Evolutionary conservation across 1,140 invertebrate genomes (phyloP).

Genomic region (Drosophila baimaii): DNA sequence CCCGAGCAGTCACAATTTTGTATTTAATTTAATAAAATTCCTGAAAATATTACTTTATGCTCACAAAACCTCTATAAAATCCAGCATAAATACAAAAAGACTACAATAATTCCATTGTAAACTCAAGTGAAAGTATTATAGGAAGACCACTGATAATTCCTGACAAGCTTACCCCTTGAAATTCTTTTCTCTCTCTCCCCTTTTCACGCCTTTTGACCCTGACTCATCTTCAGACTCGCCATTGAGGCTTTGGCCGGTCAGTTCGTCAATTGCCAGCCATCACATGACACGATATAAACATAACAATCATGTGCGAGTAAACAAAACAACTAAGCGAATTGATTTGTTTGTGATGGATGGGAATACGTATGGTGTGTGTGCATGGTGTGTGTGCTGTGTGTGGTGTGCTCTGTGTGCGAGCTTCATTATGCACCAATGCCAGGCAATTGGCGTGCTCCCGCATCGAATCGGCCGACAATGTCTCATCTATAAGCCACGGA

Average conservation of each 20-base stretch:
- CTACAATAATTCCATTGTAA: too few relatives aligned
- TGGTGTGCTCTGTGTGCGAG: conserved; percentile 42
- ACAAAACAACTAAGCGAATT: conserved; percentile 54
- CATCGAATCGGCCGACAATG: conserved; percentile 24
- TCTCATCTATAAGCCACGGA: conserved; percentile 16
- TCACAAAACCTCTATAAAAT: too few relatives aligned
- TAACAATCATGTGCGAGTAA: conserved; percentile 42
- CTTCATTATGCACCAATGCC: conserved; percentile 70
- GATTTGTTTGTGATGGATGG: conserved; percentile 62
- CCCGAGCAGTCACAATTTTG: too few relatives aligned
- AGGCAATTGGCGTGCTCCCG: conserved; percentile 53
- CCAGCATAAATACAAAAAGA: too few relatives aligned
- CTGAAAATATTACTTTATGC: too few relatives aligned
- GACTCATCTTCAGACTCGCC: conserved; percentile 13
- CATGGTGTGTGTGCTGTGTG: conserved; percentile 33
- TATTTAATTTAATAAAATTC: background rate
- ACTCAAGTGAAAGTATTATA: too few relatives aligned
- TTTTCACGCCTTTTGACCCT: conserved; percentile 21
- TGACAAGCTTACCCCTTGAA: background rate
- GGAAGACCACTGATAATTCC: background rate
- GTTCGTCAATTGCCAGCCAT: conserved; percentile 28
- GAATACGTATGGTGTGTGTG: conserved; percentile 39
- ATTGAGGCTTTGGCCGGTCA: conserved; percentile 1
- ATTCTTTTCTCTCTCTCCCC: background rate
- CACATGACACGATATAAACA: conserved; percentile 54